Conservation (phyloP, 2,888 invertebrate genomes). For the Ethmia dodecea region DNA sequence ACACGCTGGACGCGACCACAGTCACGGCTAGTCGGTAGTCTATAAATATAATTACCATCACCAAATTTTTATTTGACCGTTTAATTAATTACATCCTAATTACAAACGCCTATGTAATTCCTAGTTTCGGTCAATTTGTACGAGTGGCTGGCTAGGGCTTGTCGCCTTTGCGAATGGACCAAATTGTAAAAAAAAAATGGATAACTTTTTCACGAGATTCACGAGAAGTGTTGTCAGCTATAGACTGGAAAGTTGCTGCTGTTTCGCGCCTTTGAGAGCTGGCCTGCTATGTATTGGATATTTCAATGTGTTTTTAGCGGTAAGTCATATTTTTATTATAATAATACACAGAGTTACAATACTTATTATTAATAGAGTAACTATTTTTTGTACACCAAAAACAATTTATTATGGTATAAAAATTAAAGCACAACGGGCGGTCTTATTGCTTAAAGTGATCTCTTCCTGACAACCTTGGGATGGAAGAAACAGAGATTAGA, state of each 20-base stretch:
- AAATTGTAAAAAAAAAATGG: slow-evolving; percentile 34
- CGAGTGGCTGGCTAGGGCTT: background rate
- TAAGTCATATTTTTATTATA: too few relatives aligned
- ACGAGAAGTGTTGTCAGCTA: slow-evolving; percentile 37
- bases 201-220: slow-evolving; percentile 34
- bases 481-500: too few relatives aligned
- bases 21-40: too few relatives aligned
- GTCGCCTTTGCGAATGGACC: background rate
- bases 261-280: slow-evolving; percentile 40
- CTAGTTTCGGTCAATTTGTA: background rate
- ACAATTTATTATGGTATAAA: too few relatives aligned
- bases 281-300: slow-evolving; percentile 46
- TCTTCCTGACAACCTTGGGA: too few relatives aligned
- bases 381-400: too few relatives aligned
- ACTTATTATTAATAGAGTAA: too few relatives aligned
- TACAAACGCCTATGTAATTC: background rate
- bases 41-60: too few relatives aligned
- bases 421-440: too few relatives aligned
- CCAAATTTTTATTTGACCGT: background rate
- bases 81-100: background rate
- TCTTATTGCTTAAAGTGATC: too few relatives aligned
- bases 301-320: slow-evolving; percentile 41
- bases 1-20: too few relatives aligned
- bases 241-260: slow-evolving; percentile 47
- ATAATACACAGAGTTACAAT: too few relatives aligned